These are phyloP conservation scores for Rhinichthys osculus DNA, from an alignment of 2,797 vertebrate genomes.

Conservation along the genomic window DNA sequence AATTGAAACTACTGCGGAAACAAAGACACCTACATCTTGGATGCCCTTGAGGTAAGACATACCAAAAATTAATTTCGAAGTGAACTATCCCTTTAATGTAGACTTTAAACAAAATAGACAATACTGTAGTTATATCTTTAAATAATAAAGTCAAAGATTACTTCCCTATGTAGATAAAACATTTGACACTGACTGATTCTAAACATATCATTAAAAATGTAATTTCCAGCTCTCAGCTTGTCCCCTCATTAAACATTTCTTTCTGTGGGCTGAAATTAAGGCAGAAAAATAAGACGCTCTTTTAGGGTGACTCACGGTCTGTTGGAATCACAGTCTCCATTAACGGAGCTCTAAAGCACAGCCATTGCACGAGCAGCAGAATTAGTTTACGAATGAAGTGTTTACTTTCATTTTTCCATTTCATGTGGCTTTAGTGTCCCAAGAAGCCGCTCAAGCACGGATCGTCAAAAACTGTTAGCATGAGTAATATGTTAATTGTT, in stretches of 20 bases:
- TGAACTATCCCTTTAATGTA: background rate
- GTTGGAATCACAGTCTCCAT: conserved; percentile 20
- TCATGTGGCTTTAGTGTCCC: conserved; percentile 35
- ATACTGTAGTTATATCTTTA: background rate
- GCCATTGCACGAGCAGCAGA: conserved; percentile 15
- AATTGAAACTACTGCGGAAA: too few species aligned
- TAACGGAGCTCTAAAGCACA: conserved; percentile 28
- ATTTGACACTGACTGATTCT: background rate
- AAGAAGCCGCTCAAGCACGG: background rate
- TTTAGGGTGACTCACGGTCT: conserved; percentile 15
- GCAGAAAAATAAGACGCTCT: background rate
- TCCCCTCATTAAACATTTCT: conserved; percentile 42
- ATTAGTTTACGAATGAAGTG: conserved; percentile 38
- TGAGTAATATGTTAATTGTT: conserved; percentile 61
- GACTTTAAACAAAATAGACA: background rate
- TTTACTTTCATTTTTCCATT: conserved; percentile 46
- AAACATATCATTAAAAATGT: conserved; percentile 48
- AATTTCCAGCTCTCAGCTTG: conserved; percentile 35
- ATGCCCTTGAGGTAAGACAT: too few species aligned
- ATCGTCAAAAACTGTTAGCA: conserved; percentile 52
- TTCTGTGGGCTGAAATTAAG: conserved; percentile 43
- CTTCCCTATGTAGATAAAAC: background rate
- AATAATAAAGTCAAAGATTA: background rate
- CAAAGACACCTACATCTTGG: too few species aligned
- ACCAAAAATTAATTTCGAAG: too few species aligned